These are phyloP conservation scores for Spodoptera frugiperda DNA, from an alignment of 1,140 invertebrate species.

Conservation along the genomic window DNA sequence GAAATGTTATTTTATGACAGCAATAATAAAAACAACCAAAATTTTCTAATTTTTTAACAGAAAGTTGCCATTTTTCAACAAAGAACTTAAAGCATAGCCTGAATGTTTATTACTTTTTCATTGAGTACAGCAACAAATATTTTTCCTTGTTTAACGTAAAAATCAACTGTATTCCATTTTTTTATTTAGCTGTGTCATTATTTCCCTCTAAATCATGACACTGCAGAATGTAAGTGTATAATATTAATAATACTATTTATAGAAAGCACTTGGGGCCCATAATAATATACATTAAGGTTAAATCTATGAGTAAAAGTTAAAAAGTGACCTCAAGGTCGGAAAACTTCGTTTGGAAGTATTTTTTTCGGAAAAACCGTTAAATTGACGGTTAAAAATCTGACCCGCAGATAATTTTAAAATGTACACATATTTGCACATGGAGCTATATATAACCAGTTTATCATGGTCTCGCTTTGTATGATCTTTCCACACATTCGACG, in stretches of 20 bases:
- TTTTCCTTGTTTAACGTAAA: too few relatives aligned
- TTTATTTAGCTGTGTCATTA: too few relatives aligned
- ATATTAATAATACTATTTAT: conserved; percentile 49
- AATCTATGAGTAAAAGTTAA: conserved; percentile 47
- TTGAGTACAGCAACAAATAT: too few relatives aligned
- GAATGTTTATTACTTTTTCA: too few relatives aligned
- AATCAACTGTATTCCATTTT: too few relatives aligned
- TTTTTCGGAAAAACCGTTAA: conserved; percentile 57
- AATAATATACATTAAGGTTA: conserved; percentile 30
- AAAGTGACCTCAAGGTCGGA: conserved; percentile 60
- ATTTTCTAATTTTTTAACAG: too few relatives aligned
- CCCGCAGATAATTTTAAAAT: conserved; percentile 68
- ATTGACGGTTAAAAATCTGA: conserved; percentile 61
- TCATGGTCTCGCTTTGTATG: too few relatives aligned
- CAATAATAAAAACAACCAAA: too few relatives aligned
- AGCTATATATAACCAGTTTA: too few relatives aligned
- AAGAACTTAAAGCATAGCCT: too few relatives aligned
- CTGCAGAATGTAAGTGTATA: conserved; percentile 31
- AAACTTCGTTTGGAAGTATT: conserved; percentile 70
- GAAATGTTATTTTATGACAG: not conserved
- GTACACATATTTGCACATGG: not conserved
- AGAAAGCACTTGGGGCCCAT: conserved; percentile 64
- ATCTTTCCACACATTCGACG: too few relatives aligned
- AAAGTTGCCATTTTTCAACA: too few relatives aligned
- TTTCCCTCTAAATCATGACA: conserved; percentile 9